Evolutionary conservation across 2,797 vertebrate genomes (phyloP).

Genomic region (Enteromius radiatus): DNA sequence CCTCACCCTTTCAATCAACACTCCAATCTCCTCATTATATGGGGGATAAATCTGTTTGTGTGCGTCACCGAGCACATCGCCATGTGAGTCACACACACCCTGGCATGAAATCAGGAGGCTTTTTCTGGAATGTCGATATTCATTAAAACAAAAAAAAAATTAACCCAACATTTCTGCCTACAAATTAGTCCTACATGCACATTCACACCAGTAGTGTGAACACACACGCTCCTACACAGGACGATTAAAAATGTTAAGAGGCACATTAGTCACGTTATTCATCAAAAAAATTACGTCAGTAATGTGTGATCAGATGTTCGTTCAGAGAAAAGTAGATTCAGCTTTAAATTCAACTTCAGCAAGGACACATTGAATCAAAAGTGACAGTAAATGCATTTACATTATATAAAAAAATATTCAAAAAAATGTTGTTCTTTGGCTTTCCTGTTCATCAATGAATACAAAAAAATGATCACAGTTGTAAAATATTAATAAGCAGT

Average conservation of each 20-base stretch:
- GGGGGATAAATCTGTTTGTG: slow-evolving; percentile 16
- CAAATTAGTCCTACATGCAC: slow-evolving; percentile 24
- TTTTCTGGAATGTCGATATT: slow-evolving; percentile 11
- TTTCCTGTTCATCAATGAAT: neutral
- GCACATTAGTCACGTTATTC: slow-evolving; percentile 16
- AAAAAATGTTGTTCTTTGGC: neutral
- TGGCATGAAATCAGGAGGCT: slow-evolving; percentile 12
- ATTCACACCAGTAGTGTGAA: slow-evolving; percentile 4
- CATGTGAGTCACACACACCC: slow-evolving; percentile 12
- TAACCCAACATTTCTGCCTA: slow-evolving; percentile 7
- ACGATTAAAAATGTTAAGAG: slow-evolving; percentile 4
- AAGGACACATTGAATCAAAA: neutral
- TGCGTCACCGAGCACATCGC: neutral
- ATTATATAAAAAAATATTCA: neutral
- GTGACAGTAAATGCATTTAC: neutral
- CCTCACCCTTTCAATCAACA: slow-evolving; percentile 30
- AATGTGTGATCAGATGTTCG: neutral
- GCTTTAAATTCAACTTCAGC: neutral
- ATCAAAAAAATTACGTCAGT: neutral
- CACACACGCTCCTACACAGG: slow-evolving; percentile 11
- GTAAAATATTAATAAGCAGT: neutral
- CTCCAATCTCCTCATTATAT: slow-evolving; percentile 27
- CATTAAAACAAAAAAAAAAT: slow-evolving; percentile 20
- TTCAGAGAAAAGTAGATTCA: neutral
- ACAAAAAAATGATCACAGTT: neutral